Evolutionary conservation across 2,113 vertebrate species (phyloP), one percentile per base, ranked within the genome.

Genomic region (Lepus americanus): DNA sequence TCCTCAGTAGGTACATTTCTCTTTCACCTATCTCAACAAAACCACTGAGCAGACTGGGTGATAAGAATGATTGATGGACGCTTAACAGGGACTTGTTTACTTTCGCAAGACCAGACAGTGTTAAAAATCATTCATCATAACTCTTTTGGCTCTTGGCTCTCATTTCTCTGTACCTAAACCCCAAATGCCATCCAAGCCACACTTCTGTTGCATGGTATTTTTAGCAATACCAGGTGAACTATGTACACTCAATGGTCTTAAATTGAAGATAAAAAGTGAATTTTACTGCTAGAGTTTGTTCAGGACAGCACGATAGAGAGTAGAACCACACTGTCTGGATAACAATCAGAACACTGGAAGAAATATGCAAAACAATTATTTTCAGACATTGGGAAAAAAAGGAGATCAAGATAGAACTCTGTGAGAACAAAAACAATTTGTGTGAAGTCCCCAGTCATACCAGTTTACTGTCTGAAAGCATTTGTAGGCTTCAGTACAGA

Each of bases 221-320:
- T 85, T 63, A 66, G 4, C 4, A 2, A 14, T 10, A 7, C 27
- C 9, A 61, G 55, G 9, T 39, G 59, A 78, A 59, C 33, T 51
- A 16, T 29, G 12, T 39, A 14, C 5, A 87, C 2, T 19, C 19
- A 9, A 13, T n/a, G 61, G 10, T 53, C 16, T 86, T 64, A 63
- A 14, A 74, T n/a, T 39, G 8, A 94, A 82, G 63, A 73, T 13
- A 3, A 89, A 33, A 72, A 64, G 5, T 44, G 0, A 33, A 67
- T 90, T 33, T 0, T 72, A 1, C 13, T 79, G 64, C 14, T 5
- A 76, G 27, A 67, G 59, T 89, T 76, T 76, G 14, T 44, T 83
- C 29, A 64, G 39, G n/a, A 61, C 44, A 20, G 5, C 31, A 0
- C 55, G 66, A 36, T 0, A 61, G 5, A 0, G 4, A 36, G 1